Base-by-base conservation (phyloP, 2,113 vertebrate species). In the Apus apus region DNA sequence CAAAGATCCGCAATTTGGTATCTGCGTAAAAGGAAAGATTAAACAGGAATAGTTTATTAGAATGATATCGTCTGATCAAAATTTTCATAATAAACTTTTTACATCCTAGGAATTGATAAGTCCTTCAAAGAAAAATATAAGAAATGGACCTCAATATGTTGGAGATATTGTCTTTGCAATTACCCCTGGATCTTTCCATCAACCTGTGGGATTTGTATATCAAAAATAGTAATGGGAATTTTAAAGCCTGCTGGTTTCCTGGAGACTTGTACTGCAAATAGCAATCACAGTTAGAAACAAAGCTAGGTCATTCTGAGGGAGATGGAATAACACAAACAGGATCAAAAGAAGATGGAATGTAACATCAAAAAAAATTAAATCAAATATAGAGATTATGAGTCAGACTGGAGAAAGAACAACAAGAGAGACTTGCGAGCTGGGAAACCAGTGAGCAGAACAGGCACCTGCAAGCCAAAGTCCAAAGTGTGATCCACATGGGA, bases 1-100 rank as follows among this genome's bases (percentile, higher is more conserved):
- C 94, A 97, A 96, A 93, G 89, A 96, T 77, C 85, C 87, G 88
- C 95, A 84, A 88, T 93, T 94, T 96, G 57, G 90, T 94, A 93
- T 94, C 90, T 94, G 87, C 82, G 92, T 93, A 94, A 91, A 95
- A 89, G 45, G 18, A 95, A 64, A 95, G 50, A 93, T 53, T 29
- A 90, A 96, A 66, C 8, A 46, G 43, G 71, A 92, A 88, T 74
- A 89, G 57, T 94, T 90, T 93, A 74, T 90, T 87, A 75, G 40
- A 83, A 78, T 50, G 32, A 30, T 81, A 75, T 88, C 70, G 32
- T 57, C 13, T 5, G 46, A 61, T 87, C 90, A 91, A 72, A 78
- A 65, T 87, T 86, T 84, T 72, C 3, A 10, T 73, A 87, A 64
- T 67, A 80, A 94, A 79, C 46, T 90, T 90, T 81, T 80, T 43